A percentile compares a stretch with the other conserved stretches of the same genome.
phyloP scores from a whole-genome alignment of 2,888 invertebrate species.

The Drymonia ruficornis region DNA sequence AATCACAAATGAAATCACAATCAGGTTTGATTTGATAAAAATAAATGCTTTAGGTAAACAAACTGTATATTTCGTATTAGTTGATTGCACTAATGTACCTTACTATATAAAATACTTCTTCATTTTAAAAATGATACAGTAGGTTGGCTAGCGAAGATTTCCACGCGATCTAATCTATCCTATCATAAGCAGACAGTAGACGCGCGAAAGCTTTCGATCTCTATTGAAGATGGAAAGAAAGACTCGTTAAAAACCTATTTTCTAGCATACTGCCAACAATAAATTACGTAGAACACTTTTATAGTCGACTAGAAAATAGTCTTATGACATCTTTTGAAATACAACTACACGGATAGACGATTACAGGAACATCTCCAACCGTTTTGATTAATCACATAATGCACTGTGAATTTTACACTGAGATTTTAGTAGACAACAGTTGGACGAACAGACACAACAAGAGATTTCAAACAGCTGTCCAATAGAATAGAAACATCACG shows the following conservation, averaged over 20 bases:
- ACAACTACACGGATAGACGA: constrained; percentile 24
- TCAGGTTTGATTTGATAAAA: background rate
- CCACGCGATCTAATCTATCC: constrained; percentile 4
- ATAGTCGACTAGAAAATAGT: constrained; percentile 35
- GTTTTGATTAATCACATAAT: constrained; percentile 15
- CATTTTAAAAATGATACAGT: no score
- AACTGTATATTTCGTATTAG: no score
- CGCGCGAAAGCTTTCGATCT: constrained; percentile 21
- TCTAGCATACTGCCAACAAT: constrained; percentile 35
- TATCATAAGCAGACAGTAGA: constrained; percentile 17
- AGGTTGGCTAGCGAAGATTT: constrained; percentile 1
- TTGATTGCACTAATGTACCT: no score
- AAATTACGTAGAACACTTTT: constrained; percentile 37
- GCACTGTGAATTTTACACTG: constrained; percentile 12
- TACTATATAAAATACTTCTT: no score
- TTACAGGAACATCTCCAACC: constrained; percentile 14
- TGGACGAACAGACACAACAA: constrained; percentile 11
- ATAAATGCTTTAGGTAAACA: no score
- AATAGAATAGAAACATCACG: constrained; percentile 13
- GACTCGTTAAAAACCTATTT: constrained; percentile 26
- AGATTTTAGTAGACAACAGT: constrained; percentile 15
- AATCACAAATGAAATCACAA: constrained; percentile 10
- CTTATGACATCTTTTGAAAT: constrained; percentile 30
- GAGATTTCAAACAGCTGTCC: constrained; percentile 16
- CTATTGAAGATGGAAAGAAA: constrained; percentile 25